phyloP scores from a whole-genome alignment of 2,113 vertebrate species.

The Etia nguti region DNA sequence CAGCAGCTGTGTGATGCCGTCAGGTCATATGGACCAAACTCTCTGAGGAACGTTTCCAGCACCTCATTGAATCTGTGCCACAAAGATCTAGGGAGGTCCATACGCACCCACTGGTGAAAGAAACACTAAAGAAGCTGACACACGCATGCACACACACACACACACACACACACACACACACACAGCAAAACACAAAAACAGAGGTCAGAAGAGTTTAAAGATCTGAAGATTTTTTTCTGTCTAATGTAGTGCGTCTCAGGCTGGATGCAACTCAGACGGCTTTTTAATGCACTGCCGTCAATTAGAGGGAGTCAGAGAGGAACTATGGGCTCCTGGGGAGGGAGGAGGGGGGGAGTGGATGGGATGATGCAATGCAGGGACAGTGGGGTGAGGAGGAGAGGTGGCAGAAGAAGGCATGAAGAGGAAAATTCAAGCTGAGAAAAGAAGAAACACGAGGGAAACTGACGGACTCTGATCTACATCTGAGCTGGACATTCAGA shows the following conservation, averaged over 20 bases:
- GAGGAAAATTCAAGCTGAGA: neutral
- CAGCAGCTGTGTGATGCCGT: neutral
- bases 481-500: fast-evolving
- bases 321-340: neutral
- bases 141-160: neutral
- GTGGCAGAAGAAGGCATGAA: neutral
- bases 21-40: neutral
- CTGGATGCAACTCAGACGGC: neutral
- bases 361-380: neutral
- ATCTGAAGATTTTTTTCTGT: neutral
- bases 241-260: neutral
- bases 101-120: neutral
- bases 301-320: constrained; percentile 11
- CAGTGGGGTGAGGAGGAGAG: neutral
- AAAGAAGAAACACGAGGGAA: neutral
- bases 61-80: neutral
- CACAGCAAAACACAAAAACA: neutral
- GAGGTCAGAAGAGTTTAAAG: neutral
- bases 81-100: fast-evolving
- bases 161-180: neutral
- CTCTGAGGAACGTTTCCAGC: neutral
- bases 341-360: neutral
- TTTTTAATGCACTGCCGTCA: constrained; percentile 48
- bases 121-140: neutral
- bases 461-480: neutral